Evolutionary conservation across 2,797 vertebrate species (phyloP), one percentile per base, ranked within the genome.

Genomic region (Buceros bicornis): DNA sequence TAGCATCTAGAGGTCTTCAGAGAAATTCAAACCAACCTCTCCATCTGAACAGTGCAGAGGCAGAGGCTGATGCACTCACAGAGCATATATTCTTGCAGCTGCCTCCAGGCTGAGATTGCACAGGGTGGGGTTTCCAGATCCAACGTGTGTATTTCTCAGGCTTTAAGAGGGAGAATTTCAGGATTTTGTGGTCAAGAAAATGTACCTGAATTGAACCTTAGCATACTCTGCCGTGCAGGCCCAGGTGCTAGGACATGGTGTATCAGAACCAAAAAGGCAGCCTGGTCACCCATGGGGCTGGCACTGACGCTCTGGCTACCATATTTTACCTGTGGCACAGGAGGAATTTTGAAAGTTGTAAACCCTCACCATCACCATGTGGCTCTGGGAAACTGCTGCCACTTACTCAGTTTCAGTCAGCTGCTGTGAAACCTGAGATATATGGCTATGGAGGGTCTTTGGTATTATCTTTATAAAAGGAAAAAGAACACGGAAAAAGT

Each of bases 321-420:
- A 12, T 13, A 26, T 5, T 1, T 1, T 25, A n/a, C 22, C 21
- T 0, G 0, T 0, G 7, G 13, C 35, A 18, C 8, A 6, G 19
- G 19, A 45, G 17, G 2, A 15, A 3, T 37, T 8, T 17, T 13
- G 16, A 40, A 8, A 40, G 3, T 19, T 2, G 4, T 33, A n/a
- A n/a, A 42, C 14, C 10, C 8, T 42, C 40, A 8, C 12, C 7
- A 16, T 19, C 28, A 20, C 16, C 13, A 4, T 7, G 13, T 1
- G 3, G 19, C 16, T 28, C 18, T 25, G 7, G 19, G 31, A 67
- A 43, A n/a, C 31, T 26, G 17, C 20, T 26, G n/a, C 5, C 25
- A 13, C 11, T 40, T 22, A 28, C 8, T 22, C n/a, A 8, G 20
- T 35, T 31, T 47, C 50, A 40, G 11, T 53, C 13, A n/a, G 13